Evolutionary conservation across 2,113 vertebrate genomes (phyloP).

Genomic region (Percopsis transmontana): DNA sequence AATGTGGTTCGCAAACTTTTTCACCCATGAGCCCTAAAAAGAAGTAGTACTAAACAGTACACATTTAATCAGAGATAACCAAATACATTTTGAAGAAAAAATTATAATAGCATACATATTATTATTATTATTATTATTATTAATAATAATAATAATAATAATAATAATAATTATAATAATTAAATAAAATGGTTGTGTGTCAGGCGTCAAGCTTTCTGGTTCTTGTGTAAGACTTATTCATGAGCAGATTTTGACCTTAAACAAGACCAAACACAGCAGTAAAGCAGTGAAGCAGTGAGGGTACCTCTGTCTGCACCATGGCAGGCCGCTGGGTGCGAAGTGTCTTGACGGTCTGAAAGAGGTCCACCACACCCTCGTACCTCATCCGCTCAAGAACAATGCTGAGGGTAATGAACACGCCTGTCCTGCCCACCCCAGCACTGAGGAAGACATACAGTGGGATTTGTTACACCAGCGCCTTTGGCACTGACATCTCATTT

Average conservation of each 20-base stretch:
- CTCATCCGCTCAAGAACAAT: slow-evolving; percentile 97
- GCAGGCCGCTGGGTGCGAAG: slow-evolving; percentile 93
- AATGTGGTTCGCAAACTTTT: no score
- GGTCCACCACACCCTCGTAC: slow-evolving; percentile 94
- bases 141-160: no score
- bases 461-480: not conserved
- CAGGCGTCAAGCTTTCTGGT: no score
- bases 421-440: slow-evolving; percentile 92
- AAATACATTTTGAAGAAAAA: no score
- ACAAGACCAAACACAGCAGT: not conserved
- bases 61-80: no score
- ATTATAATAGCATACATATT: no score
- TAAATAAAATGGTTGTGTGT: no score
- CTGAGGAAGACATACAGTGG: slow-evolving; percentile 47
- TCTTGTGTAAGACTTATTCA: not conserved
- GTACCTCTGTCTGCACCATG: slow-evolving; percentile 97
- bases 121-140: no score
- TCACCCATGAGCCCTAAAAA: no score
- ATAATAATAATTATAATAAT: no score
- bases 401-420: slow-evolving; percentile 95
- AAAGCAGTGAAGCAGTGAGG: not conserved
- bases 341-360: slow-evolving; percentile 98
- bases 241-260: not conserved
- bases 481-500: no score
- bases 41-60: no score